Evolutionary conservation across 2,797 vertebrate species (phyloP).

Genomic region (Crenichthys baileyi): DNA sequence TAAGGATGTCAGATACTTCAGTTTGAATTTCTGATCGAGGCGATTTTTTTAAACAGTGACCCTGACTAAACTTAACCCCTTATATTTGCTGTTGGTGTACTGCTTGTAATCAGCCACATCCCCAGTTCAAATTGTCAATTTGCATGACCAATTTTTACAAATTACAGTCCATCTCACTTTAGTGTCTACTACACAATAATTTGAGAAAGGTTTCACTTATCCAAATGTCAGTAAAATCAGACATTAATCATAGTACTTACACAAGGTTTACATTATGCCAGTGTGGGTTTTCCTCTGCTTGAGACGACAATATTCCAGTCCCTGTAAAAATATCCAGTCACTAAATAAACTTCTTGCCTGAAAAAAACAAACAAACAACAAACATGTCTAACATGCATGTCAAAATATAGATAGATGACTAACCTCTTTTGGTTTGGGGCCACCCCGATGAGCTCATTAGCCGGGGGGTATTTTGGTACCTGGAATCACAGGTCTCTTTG

Average conservation of each 20-base stretch:
- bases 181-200: neutral
- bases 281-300: conserved; percentile 84
- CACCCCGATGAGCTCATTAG: conserved; percentile 85
- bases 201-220: neutral
- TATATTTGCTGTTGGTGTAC: no score
- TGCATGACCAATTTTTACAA: neutral
- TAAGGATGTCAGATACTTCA: neutral
- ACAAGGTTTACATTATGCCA: conserved; percentile 87
- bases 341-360: conserved; percentile 15
- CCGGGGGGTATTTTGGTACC: conserved; percentile 85
- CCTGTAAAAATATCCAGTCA: conserved; percentile 70
- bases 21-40: neutral
- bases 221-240: neutral
- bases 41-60: neutral
- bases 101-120: neutral
- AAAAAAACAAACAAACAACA: conserved; percentile 5
- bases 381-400: conserved; percentile 25
- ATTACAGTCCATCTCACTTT: neutral
- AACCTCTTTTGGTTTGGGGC: conserved; percentile 83
- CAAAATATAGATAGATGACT: conserved; percentile 33
- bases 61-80: neutral
- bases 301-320: conserved; percentile 84
- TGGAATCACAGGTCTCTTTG: conserved; percentile 85
- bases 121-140: neutral
- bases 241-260: conserved; percentile 71